Evolutionary conservation across 2,888 invertebrate species (phyloP), one percentile per base, ranked within the genome.

Genomic region (Glyphotaelius pellucidus): DNA sequence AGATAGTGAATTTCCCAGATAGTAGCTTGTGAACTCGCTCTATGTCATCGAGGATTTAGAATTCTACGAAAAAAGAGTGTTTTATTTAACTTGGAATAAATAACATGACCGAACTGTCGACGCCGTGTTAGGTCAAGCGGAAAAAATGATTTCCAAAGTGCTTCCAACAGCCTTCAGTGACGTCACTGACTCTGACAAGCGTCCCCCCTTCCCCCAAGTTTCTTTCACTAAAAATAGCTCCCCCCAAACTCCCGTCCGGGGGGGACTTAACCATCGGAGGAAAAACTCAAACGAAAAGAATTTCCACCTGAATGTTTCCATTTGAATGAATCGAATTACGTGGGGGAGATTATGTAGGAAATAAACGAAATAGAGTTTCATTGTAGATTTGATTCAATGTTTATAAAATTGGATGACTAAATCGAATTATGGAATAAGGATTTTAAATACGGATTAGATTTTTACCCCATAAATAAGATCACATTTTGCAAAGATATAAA

Each of bases 281-380:
- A 32, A 38, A 67, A 87, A 67, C 67, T 67, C 30, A 87, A 86
- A 85, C 42, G 86, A 87, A 80, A 91, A 79, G 90, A 87, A 92
- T 90, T 92, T 91, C 91, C 88, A 91, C 92, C 90, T 91, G 91
- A 91, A 91, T 88, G 87, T 91, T 89, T 83, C 81, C 38, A 90
- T 90, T 90, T 80, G 86, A 86, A 91, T 81, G 91, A 92, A 92
- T 92, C 88, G 88, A 90, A 91, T 92, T 89, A 90, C 80, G 85
- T 42, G 90, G 84, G 86, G 81, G 85, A n/a, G 90, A 88, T 91
- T 91, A 89, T 83, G 42, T 87, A 31, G 32, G 31, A 32, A 90
- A 87, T 42, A 52, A 87, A 81, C 88, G 80, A 88, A 91, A 80
- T 91, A 32, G 42, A 91, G 87, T 91, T 81, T 91, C 31, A 91